phyloP scores from a whole-genome alignment of 2,797 vertebrate genomes.

The Pangasius larnaudii region DNA sequence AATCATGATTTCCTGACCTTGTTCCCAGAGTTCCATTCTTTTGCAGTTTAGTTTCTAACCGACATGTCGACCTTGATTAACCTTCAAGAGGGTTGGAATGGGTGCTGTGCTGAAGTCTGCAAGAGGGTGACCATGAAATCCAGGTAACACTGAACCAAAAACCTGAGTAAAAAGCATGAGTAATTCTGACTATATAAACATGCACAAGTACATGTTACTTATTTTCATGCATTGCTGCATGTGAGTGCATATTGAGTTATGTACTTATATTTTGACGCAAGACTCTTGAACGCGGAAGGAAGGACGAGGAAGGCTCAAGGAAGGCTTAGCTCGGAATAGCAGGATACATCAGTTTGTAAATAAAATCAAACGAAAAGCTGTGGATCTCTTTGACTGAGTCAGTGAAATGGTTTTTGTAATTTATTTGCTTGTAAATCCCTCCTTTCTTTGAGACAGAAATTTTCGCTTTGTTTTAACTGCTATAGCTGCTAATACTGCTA shows the following conservation, averaged over 20 bases:
- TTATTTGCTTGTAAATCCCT: neutral
- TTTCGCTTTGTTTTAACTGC: neutral
- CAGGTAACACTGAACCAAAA: neutral
- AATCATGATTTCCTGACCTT: neutral
- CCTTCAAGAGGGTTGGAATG: neutral
- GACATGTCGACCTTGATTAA: constrained; percentile 13
- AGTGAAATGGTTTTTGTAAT: neutral
- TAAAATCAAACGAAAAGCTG: neutral
- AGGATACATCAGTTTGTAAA: neutral
- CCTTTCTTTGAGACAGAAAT: neutral
- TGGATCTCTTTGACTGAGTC: neutral
- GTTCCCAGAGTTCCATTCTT: neutral
- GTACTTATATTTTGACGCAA: neutral
- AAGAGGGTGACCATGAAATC: neutral
- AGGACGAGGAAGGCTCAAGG: neutral
- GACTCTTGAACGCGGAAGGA: neutral
- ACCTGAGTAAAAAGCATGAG: neutral
- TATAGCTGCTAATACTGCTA: too few relatives aligned
- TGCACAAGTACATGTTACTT: neutral
- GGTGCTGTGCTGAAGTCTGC: neutral
- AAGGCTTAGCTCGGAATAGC: neutral
- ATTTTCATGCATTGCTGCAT: neutral
- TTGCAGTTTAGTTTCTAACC: constrained; percentile 11
- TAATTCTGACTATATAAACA: neutral
- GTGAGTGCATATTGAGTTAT: neutral